A percentile compares a stretch with the other conserved stretches of the same genome.
Conservation (phyloP, 2,888 invertebrate species). For the Lasioglossum vierecki region DNA sequence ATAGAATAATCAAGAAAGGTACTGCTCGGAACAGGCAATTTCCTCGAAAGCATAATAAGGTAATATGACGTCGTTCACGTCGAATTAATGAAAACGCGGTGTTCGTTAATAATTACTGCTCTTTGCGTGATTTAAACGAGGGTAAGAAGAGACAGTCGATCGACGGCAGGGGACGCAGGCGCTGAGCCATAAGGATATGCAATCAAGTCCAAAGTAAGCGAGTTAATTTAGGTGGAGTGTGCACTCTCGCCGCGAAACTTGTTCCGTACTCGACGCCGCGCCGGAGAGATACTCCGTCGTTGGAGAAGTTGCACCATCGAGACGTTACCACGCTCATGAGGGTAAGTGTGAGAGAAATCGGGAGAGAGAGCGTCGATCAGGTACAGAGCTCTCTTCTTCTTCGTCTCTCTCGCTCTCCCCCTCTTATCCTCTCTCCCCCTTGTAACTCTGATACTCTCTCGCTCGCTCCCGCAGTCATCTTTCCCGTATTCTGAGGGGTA, state of each 20-base stretch:
- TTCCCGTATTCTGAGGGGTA: conserved; percentile 65
- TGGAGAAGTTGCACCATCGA: conserved; percentile 74
- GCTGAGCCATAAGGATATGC: conserved; percentile 74
- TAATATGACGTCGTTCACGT: conserved; percentile 6
- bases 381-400: conserved; percentile 27
- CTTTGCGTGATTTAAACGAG: conserved; percentile 44
- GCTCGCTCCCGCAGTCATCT: conserved; percentile 61
- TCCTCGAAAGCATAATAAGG: neutral
- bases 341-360: conserved; percentile 61
- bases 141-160: conserved; percentile 58
- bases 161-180: conserved; percentile 58
- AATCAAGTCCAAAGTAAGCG: conserved; percentile 78
- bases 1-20: neutral
- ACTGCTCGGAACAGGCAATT: neutral
- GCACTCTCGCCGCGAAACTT: conserved; percentile 78
- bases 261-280: conserved; percentile 67
- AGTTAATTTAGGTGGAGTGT: conserved; percentile 79
- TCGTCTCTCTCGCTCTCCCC: conserved; percentile 5
- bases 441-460: neutral
- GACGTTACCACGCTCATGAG: conserved; percentile 74
- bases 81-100: conserved; percentile 58
- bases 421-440: neutral
- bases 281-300: conserved; percentile 70
- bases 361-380: conserved; percentile 23
- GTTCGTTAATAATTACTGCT: conserved; percentile 57